Percentiles rank a stretch among this genome's conserved stretches.
These are phyloP conservation scores for Pterois miles DNA, from an alignment of 2,797 vertebrate species.

Conservation along the genomic window DNA sequence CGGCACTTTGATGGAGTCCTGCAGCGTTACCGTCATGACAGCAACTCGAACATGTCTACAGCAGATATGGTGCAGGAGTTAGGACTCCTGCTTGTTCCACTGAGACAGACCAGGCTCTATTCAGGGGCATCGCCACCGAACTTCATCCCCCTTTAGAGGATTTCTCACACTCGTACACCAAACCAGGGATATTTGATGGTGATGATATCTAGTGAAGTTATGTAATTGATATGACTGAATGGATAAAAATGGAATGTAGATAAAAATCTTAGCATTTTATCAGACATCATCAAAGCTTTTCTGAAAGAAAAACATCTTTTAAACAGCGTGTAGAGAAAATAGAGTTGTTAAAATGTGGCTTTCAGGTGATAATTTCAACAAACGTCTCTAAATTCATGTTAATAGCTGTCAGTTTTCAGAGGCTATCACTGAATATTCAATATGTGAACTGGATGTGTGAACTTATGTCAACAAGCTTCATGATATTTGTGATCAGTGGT, in stretches of 20 bases:
- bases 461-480: neutral
- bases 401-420: neutral
- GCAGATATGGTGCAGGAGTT: constrained; percentile 40
- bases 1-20: constrained; percentile 64
- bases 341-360: neutral
- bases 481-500: too few species aligned
- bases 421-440: neutral
- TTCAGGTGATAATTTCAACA: neutral
- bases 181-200: neutral
- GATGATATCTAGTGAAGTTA: constrained; percentile 2
- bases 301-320: neutral
- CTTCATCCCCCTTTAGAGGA: constrained; percentile 20
- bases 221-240: neutral
- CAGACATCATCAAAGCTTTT: neutral
- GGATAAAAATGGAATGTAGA: neutral
- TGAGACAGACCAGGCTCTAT: constrained; percentile 41
- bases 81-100: constrained; percentile 20
- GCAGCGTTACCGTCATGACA: constrained; percentile 49
- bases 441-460: neutral
- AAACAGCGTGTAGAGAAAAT: neutral
- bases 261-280: neutral
- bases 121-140: constrained; percentile 49
- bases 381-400: neutral
- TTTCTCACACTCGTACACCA: constrained; percentile 4
- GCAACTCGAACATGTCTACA: constrained; percentile 39